Conservation (phyloP, 2,797 vertebrate species). For the Pseudomugil tenellus region DNA sequence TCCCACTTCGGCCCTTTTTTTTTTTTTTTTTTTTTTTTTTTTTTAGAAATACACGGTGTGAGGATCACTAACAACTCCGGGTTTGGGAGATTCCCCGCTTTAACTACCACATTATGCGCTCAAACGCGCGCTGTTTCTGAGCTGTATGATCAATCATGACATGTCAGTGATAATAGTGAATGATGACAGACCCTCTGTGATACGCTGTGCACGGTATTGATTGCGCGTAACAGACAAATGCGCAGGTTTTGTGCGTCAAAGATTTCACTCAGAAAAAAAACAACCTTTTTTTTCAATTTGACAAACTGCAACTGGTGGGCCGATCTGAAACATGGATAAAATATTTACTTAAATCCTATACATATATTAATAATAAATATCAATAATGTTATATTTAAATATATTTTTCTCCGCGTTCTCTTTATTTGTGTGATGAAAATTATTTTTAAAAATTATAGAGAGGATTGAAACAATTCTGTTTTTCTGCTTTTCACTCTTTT, state of each 20-base stretch:
- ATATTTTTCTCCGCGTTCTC: not conserved
- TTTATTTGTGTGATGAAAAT: not conserved
- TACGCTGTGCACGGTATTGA: slow-evolving; percentile 51
- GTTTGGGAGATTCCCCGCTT: slow-evolving; percentile 67
- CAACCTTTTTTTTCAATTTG: not conserved
- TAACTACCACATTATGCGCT: slow-evolving; percentile 83
- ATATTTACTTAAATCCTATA: not conserved
- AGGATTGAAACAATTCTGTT: not conserved
- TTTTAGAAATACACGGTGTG: slow-evolving; percentile 54
- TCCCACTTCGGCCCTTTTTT: slow-evolving; percentile 47
- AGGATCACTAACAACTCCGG: slow-evolving; percentile 57
- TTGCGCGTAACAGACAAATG: slow-evolving; percentile 53
- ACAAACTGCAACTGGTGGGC: not conserved
- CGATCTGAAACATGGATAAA: not conserved
- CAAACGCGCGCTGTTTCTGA: slow-evolving; percentile 80
- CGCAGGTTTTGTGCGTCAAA: slow-evolving; percentile 42
- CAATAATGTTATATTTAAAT: not conserved
- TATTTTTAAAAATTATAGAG: not conserved
- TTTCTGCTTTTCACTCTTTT: not conserved
- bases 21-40: not conserved
- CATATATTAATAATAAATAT: not conserved
- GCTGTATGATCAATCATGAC: slow-evolving; percentile 86
- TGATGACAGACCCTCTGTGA: slow-evolving; percentile 73
- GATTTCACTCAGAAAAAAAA: slow-evolving; percentile 35
- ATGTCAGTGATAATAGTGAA: slow-evolving; percentile 85